phyloP scores from a whole-genome alignment of 2,113 vertebrate species.

The Fregetta grallaria region DNA sequence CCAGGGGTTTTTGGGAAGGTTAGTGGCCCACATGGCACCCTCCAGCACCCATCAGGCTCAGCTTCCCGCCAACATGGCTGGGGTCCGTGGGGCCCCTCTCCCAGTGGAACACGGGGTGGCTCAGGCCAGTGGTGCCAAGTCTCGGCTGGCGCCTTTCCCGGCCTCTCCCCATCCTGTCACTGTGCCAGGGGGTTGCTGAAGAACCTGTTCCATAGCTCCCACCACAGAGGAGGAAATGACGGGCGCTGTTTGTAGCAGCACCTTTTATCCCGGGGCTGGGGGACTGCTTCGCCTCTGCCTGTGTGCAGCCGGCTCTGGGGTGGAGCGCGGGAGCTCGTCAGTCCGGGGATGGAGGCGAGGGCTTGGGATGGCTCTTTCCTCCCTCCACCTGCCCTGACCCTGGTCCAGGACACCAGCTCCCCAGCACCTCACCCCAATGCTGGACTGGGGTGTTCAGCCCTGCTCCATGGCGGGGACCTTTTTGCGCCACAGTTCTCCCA shows the following conservation, averaged over 20 bases:
- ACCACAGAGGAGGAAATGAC: not conserved
- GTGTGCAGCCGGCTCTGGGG: fast-evolving
- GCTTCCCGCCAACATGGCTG: fast-evolving
- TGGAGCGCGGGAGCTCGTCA: fast-evolving
- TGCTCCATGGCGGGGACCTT: fast-evolving
- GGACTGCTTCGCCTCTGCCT: not conserved
- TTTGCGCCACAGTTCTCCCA: not conserved
- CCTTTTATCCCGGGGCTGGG: not conserved
- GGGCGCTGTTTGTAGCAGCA: not conserved
- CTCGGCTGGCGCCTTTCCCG: not conserved
- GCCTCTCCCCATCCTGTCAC: not conserved
- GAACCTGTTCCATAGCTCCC: conserved; percentile 35
- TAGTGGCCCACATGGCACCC: not conserved
- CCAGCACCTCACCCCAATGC: fast-evolving
- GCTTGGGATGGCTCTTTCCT: not conserved
- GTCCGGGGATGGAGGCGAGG: not conserved
- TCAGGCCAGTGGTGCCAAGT: not conserved
- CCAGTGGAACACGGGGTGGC: fast-evolving
- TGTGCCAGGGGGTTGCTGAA: not conserved
- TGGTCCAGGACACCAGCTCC: not conserved
- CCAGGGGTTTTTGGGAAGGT: not conserved
- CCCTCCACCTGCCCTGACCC: not conserved
- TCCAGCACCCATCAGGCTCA: not conserved
- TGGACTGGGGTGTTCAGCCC: not conserved
- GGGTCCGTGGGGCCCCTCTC: not conserved